These are phyloP conservation scores for Oncorhynchus masou DNA, from an alignment of 2,113 vertebrate genomes.

Conservation along the genomic window DNA sequence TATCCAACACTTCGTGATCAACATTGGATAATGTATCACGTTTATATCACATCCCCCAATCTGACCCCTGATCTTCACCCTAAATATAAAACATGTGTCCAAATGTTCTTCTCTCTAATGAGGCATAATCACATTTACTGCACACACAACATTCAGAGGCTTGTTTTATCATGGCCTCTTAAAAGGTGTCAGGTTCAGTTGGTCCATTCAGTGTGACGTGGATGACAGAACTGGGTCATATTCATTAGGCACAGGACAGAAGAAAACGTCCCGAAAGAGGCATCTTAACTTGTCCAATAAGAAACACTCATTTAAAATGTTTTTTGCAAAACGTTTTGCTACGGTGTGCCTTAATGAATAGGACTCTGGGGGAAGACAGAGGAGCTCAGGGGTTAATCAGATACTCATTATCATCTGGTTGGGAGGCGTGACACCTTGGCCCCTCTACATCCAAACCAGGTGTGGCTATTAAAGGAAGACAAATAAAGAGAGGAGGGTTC, in stretches of 20 bases:
- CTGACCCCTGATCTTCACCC: constrained; percentile 46
- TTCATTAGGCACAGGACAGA: too few relatives aligned
- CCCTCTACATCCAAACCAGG: constrained; percentile 60
- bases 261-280: too few relatives aligned
- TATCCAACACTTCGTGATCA: constrained; percentile 13
- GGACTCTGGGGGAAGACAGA: constrained; percentile 21
- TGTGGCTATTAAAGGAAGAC: constrained; percentile 54
- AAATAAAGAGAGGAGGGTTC: constrained; percentile 36
- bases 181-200: constrained; percentile 59
- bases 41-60: constrained; percentile 22
- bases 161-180: constrained; percentile 34
- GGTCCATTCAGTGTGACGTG: not conserved
- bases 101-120: constrained; percentile 62
- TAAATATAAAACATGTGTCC: constrained; percentile 68
- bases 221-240: not conserved
- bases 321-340: too few relatives aligned
- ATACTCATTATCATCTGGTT: constrained; percentile 64
- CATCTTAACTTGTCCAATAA: too few relatives aligned
- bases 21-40: constrained; percentile 28
- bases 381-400: constrained; percentile 58
- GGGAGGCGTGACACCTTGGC: constrained; percentile 61
- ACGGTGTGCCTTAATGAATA: not conserved
- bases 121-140: constrained; percentile 69
- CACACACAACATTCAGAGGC: constrained; percentile 63
- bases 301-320: too few relatives aligned